phyloP scores from a whole-genome alignment of 2,888 invertebrate genomes.

The Mamestra brassicae region DNA sequence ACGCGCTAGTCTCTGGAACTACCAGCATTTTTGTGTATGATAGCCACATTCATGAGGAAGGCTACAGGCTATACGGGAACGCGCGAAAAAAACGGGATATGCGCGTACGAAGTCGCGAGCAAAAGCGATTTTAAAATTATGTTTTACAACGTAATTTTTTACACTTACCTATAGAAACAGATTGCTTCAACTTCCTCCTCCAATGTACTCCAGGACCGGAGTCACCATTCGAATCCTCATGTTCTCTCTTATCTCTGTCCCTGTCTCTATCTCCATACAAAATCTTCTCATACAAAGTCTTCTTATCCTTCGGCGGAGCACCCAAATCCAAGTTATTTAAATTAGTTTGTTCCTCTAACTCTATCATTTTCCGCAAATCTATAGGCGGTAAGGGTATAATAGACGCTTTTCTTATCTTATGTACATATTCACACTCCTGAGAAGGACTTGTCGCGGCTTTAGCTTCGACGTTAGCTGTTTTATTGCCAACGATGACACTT shows the following conservation, averaged over 20 bases:
- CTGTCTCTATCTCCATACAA: constrained; percentile 81
- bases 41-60: too few relatives aligned
- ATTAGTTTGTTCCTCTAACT: constrained; percentile 75
- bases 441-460: constrained; percentile 67
- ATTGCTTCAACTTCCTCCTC: constrained; percentile 79
- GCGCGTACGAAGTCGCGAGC: too few relatives aligned
- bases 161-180: constrained; percentile 65
- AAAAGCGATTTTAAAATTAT: too few relatives aligned
- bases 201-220: constrained; percentile 80
- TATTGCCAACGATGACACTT: constrained; percentile 86
- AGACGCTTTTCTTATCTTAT: constrained; percentile 85
- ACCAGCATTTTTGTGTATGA: too few relatives aligned
- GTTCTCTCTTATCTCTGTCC: constrained; percentile 73
- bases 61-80: too few relatives aligned
- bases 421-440: constrained; percentile 83
- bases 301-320: constrained; percentile 82
- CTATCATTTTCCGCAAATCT: constrained; percentile 82
- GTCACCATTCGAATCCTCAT: constrained; percentile 69
- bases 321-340: constrained; percentile 75
- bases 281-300: constrained; percentile 87
- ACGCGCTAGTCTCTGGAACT: too few relatives aligned
- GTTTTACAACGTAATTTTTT: too few relatives aligned
- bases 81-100: too few relatives aligned
- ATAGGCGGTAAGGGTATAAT: constrained; percentile 84
- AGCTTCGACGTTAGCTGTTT: constrained; percentile 68